phyloP scores from a whole-genome alignment of 1,140 invertebrate species.

The Trypoxylus dichotomus region DNA sequence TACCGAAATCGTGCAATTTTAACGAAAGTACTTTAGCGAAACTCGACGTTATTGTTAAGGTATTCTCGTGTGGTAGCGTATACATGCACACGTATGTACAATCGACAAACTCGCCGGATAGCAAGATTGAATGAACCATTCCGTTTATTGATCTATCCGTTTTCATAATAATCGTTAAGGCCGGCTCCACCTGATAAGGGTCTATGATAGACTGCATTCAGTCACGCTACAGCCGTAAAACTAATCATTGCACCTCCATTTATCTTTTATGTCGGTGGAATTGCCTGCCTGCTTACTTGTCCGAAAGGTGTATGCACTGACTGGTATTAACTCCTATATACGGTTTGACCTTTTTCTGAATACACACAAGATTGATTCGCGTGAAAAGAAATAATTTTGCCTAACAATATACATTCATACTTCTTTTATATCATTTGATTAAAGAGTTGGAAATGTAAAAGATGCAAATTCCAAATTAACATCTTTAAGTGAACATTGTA shows the following conservation, averaged over 20 bases:
- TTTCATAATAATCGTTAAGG: constrained; percentile 25
- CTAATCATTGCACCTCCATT: constrained; percentile 23
- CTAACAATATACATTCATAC: neutral
- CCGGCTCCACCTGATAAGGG: constrained; percentile 9
- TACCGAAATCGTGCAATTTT: constrained; percentile 10
- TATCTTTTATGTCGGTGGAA: constrained; percentile 10
- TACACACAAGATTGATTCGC: neutral
- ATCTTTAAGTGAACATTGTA: neutral
- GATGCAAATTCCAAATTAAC: neutral
- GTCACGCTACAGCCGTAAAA: constrained; percentile 5
- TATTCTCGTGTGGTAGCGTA: neutral
- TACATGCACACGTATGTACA: neutral
- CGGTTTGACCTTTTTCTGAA: neutral
- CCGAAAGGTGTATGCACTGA: neutral
- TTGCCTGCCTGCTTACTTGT: neutral
- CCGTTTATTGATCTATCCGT: constrained; percentile 19
- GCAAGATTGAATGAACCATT: constrained; percentile 20
- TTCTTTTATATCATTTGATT: neutral
- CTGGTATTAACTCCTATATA: neutral
- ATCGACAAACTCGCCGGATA: neutral
- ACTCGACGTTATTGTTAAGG: neutral
- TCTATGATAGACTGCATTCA: neutral
- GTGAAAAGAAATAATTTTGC: neutral
- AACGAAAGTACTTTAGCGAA: neutral
- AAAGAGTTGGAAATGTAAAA: neutral